Conservation (phyloP, 2,888 invertebrate species). For the Platerodrilus igneus region DNA sequence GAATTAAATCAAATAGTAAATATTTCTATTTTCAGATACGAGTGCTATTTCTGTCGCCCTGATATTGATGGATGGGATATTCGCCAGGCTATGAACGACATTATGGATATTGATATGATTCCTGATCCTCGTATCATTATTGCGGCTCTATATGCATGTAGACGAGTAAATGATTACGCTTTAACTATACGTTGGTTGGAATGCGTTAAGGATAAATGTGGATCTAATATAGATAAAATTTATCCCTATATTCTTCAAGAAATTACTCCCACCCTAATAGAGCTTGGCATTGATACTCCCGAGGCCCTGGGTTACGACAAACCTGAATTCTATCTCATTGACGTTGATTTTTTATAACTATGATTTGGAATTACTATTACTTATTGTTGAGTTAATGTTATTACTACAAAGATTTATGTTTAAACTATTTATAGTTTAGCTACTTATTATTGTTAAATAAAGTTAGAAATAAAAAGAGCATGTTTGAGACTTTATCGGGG, state of each 20-base stretch:
- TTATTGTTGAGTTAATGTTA: conserved; percentile 2
- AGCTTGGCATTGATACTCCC: conserved; percentile 89
- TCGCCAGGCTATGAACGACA: conserved; percentile 53
- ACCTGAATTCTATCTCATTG: conserved; percentile 83
- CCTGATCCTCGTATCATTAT: conserved; percentile 58
- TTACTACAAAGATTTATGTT: no score
- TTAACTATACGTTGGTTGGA: conserved; percentile 76
- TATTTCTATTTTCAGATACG: conserved; percentile 56
- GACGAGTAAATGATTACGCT: conserved; percentile 62
- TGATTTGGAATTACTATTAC: no score
- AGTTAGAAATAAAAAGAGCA: no score
- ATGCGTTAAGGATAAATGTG: conserved; percentile 84
- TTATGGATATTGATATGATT: conserved; percentile 55
- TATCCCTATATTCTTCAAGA: conserved; percentile 87
- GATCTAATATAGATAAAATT: conserved; percentile 64
- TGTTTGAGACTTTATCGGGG: no score
- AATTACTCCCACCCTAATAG: conserved; percentile 83
- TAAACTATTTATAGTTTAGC: no score
- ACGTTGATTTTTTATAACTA: conserved; percentile 57
- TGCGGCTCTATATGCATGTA: conserved; percentile 58
- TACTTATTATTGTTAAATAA: no score
- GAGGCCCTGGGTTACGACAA: conserved; percentile 95
- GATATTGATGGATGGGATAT: conserved; percentile 85
- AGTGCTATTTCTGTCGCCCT: conserved; percentile 73
- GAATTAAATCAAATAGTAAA: conserved; percentile 20